Evolutionary conservation across 1,140 invertebrate species (phyloP), one percentile per base, ranked within the genome.

Genomic region (Drosophila neocordata): DNA sequence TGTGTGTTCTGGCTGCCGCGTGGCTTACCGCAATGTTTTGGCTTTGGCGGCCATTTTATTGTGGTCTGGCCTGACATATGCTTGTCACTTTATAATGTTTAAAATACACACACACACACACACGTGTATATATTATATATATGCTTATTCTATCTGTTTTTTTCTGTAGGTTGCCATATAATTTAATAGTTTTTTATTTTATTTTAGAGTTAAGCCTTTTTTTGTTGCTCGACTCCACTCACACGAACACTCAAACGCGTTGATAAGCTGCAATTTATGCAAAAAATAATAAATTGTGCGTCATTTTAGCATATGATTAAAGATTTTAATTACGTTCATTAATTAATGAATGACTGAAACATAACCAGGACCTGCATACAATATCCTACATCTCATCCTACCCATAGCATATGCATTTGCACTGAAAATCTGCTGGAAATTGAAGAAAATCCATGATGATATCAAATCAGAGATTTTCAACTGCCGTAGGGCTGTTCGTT

Each of bases 21-120:
- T 27, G 78, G 71, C 70, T 84, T 70, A 82, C 81, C 78, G 70
- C 81, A 85, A 78, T 85, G 74, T 78, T 85, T 81, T 82, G 82
- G 80, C 73, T 73, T 73, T 68, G 69, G 72, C 69, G 77, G 82
- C 76, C 78, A 85, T 82, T 85, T 85, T 87, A 80, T 87, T 85
- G 82, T 65, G 82, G 82, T 74, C 74, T 66, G 71, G 34, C 24
- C 69, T 87, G 81, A 81, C 82, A 85, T 70, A 56, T 69, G 82
- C 67, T 78, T 82, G 82, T 85, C 82, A 85, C 65, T 67, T 69
- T 56, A 74, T 60, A 62, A 55, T 44, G 72, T 22, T 62, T 69
- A 63, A 75, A 75, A 73, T 62, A 68, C 62, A 57, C 37, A n/a
- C 52, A 24, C 52, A 34, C 13, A 44, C n/a, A 59, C 34, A 38